Percentiles rank a stretch among this genome's conserved stretches.
Evolutionary conservation across 2,113 vertebrate species (phyloP).

Genomic region (Leptocoma aspasia): DNA sequence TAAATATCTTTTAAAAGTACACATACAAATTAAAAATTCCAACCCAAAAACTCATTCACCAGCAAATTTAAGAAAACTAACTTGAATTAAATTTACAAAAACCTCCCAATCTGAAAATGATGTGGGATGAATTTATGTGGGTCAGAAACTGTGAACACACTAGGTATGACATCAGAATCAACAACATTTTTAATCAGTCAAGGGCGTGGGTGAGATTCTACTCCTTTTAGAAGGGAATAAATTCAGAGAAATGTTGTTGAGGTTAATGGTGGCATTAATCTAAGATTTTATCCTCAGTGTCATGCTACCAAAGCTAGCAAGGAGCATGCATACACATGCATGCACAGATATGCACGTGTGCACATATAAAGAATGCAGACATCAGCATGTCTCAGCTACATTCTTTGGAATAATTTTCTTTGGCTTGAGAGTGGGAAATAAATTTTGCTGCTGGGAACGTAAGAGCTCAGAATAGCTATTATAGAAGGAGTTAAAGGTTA

Average conservation of each 20-base stretch:
- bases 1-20: not conserved
- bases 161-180: not conserved
- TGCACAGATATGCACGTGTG: not conserved
- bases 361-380: not conserved
- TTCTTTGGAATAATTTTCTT: not conserved
- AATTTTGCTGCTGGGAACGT: slow-evolving; percentile 14
- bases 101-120: not conserved
- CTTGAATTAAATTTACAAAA: not conserved
- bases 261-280: not conserved
- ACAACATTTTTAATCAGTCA: not conserved
- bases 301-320: not conserved
- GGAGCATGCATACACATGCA: not conserved
- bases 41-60: not conserved
- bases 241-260: not conserved
- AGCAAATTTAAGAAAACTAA: not conserved
- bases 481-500: slow-evolving; percentile 7
- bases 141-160: not conserved
- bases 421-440: not conserved
- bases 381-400: not conserved
- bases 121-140: not conserved
- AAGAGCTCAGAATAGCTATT: not conserved
- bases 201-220: not conserved
- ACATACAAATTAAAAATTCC: fast-evolving
- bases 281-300: not conserved
- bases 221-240: not conserved